phyloP scores from a whole-genome alignment of 2,888 invertebrate genomes.

The Cosmia pyralina region DNA sequence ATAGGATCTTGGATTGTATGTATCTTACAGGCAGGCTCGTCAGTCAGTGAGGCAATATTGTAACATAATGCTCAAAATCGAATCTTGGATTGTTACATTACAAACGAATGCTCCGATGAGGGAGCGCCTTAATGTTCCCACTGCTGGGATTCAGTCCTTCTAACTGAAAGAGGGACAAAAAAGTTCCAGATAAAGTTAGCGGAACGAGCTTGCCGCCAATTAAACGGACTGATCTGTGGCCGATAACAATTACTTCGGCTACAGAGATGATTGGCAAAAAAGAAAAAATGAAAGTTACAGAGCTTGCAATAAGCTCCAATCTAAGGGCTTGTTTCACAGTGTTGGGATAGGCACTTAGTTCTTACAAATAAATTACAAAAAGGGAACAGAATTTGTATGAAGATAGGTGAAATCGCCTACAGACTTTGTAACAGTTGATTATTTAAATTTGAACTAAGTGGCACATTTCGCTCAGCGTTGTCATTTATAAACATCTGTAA shows the following conservation, averaged over 20 bases:
- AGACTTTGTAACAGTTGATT: not conserved
- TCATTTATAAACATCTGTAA: too few relatives aligned
- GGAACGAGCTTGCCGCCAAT: constrained; percentile 22
- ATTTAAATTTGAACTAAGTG: not conserved
- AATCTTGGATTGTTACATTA: too few relatives aligned
- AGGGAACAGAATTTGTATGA: not conserved
- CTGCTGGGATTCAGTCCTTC: not conserved
- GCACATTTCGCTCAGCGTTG: not conserved
- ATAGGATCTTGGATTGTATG: too few relatives aligned
- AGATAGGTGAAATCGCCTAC: not conserved
- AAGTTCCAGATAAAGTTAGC: constrained; percentile 18
- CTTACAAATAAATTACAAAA: not conserved
- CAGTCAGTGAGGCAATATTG: too few relatives aligned
- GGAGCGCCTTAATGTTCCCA: not conserved
- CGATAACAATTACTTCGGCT: constrained; percentile 35
- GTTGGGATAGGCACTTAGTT: too few relatives aligned
- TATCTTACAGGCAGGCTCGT: too few relatives aligned
- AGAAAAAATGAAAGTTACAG: not conserved
- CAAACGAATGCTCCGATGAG: too few relatives aligned
- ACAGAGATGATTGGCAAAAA: constrained; percentile 25
- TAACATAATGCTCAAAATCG: too few relatives aligned
- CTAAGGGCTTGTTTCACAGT: not conserved
- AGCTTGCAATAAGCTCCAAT: constrained; percentile 3
- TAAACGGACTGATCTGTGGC: constrained; percentile 32
- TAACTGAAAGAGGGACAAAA: not conserved